Evolutionary conservation across 2,797 vertebrate genomes (phyloP).

Genomic region (Cottoperca gobio): DNA sequence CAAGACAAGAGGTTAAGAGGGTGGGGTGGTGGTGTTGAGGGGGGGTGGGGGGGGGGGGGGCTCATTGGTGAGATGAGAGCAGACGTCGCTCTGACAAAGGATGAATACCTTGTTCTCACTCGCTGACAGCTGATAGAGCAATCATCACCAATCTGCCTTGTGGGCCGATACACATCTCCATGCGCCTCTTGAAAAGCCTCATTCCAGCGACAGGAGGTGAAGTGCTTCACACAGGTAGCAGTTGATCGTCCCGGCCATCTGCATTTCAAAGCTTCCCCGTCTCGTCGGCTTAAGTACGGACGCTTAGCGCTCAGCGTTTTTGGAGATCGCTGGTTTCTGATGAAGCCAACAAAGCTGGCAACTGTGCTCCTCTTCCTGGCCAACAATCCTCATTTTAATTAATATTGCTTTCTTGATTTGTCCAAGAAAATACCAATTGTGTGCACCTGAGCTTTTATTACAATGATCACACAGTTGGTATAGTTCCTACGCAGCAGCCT

Average conservation of each 20-base stretch:
- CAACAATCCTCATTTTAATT: background rate
- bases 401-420: background rate
- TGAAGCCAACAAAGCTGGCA: background rate
- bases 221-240: conserved; percentile 84
- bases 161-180: conserved; percentile 78
- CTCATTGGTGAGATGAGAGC: conserved; percentile 52
- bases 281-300: conserved; percentile 14
- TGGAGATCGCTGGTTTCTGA: conserved; percentile 34
- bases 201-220: conserved; percentile 70
- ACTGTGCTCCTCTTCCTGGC: background rate
- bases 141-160: conserved; percentile 78
- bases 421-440: background rate
- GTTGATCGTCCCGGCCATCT: conserved; percentile 76
- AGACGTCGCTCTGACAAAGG: conserved; percentile 69
- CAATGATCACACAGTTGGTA: background rate
- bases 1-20: conserved; percentile 65
- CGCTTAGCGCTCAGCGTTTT: conserved; percentile 9
- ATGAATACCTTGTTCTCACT: conserved; percentile 79
- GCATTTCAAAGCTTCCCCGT: conserved; percentile 80
- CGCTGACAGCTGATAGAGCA: conserved; percentile 80
- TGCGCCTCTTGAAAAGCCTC: conserved; percentile 67
- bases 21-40: conserved; percentile 2
- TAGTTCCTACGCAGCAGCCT: background rate
- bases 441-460: background rate
- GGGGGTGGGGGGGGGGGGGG: background rate